Evolutionary conservation across 2,888 invertebrate genomes (phyloP), one percentile per base, ranked within the genome.

Genomic region (Carcina quercana): DNA sequence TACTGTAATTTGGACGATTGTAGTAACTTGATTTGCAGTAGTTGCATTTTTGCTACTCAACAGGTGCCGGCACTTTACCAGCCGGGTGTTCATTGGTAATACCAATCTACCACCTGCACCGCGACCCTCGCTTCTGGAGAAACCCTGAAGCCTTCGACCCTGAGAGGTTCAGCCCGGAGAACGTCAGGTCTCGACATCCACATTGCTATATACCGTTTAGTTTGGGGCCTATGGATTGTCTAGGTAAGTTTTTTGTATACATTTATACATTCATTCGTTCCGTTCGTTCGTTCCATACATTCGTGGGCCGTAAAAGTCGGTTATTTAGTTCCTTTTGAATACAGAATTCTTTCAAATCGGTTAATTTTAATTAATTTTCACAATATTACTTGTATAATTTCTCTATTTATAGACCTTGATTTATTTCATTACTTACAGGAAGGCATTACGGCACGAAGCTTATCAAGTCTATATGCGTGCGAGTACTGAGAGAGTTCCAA

Each of bases 171-270:
- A 66, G 34, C 11, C 55, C 59, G 1, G 68, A 72, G 20, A 72
- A 70, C 33, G 42, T 43, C 0, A 63, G 50, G 27, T 36, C 42
- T 5, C 59, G 73, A 1, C 68, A 66, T 7, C 60, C 72, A 0
- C 59, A 60, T 44, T 61, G 63, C 36, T 80, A 68, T 34, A 51
- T 80, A 15, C 79, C 80, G 0, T 80, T 79, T 34, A 75, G 79
- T 43, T 51, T 68, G 25, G 79, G 80, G 20, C 61, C 74, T 21
- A 80, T 80, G 80, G 75, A 79, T 50, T 80, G 79, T 45, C 51
- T 79, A 35, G 80, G 79, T 80, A 38, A 43, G 42, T 13, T 12
- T 24, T n/a, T n/a, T n/a, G n/a, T n/a, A n/a, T n/a, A n/a, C n/a
- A n/a, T n/a, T n/a, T n/a, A n/a, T n/a, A n/a, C n/a, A n/a, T n/a